phyloP scores from a whole-genome alignment of 1,140 invertebrate species.

The Oedothorax gibbosus region DNA sequence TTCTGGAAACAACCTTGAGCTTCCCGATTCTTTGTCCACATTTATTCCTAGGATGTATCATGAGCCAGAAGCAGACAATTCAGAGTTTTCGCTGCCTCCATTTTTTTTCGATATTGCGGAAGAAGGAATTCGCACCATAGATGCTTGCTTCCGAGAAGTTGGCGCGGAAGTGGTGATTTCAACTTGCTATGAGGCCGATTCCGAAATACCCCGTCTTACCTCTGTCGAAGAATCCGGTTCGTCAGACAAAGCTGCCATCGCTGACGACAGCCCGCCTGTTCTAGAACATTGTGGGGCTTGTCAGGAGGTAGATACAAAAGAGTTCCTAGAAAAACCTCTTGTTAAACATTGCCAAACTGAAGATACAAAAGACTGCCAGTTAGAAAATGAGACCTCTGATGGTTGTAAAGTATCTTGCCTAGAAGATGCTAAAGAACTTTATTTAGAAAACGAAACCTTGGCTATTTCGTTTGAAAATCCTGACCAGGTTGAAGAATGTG shows the following conservation, averaged over 20 bases:
- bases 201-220: constrained; percentile 21
- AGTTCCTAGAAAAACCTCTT: too few relatives aligned
- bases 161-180: constrained; percentile 47
- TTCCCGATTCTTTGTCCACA: too few relatives aligned
- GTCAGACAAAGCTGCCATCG: background rate
- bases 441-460: too few relatives aligned
- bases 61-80: background rate
- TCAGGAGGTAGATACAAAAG: background rate
- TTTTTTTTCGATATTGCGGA: constrained; percentile 39
- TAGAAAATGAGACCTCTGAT: too few relatives aligned
- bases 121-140: constrained; percentile 40
- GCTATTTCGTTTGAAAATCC: too few relatives aligned
- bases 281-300: constrained; percentile 22
- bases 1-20: too few relatives aligned
- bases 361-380: too few relatives aligned
- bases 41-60: too few relatives aligned
- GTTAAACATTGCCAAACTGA: too few relatives aligned
- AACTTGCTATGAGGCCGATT: constrained; percentile 19
- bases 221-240: constrained; percentile 15
- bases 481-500: too few relatives aligned
- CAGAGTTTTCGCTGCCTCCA: background rate
- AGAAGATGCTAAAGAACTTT: too few relatives aligned
- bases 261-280: constrained; percentile 26
- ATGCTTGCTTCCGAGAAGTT: constrained; percentile 46
- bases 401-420: too few relatives aligned